These are phyloP conservation scores for Nesidiocoris tenuis DNA, from an alignment of 2,888 invertebrate genomes.

Conservation along the genomic window DNA sequence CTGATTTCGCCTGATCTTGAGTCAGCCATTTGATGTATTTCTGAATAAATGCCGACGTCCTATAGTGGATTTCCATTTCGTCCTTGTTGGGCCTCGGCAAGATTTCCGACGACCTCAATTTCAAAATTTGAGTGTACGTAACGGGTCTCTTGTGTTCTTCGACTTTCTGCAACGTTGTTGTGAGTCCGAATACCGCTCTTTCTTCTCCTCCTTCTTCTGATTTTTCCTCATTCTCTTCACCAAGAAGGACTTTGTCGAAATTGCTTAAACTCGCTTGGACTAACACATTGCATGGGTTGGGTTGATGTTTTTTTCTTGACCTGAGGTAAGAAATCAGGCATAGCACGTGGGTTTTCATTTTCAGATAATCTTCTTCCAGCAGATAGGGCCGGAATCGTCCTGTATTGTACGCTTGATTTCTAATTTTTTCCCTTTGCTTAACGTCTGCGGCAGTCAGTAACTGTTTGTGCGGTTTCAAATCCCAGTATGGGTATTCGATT, in stretches of 20 bases:
- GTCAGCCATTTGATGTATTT: slow-evolving; percentile 26
- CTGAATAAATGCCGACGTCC: slow-evolving; percentile 12
- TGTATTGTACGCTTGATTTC: slow-evolving; percentile 8
- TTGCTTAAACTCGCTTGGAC: too few relatives aligned
- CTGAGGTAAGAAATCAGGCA: neutral
- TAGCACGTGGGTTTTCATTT: slow-evolving; percentile 16
- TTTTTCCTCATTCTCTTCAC: neutral
- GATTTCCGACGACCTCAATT: slow-evolving; percentile 34
- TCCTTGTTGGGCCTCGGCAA: slow-evolving; percentile 35
- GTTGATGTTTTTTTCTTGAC: neutral
- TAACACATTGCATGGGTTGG: neutral
- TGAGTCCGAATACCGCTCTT: neutral
- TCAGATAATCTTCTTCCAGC: slow-evolving; percentile 1
- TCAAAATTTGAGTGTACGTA: slow-evolving; percentile 16
- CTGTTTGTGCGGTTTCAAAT: slow-evolving; percentile 12
- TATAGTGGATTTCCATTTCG: slow-evolving; percentile 33
- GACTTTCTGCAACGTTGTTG: neutral
- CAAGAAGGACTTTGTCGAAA: too few relatives aligned
- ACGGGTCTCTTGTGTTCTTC: slow-evolving; percentile 14
- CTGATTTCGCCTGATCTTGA: neutral
- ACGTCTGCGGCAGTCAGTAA: neutral
- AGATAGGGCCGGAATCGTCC: slow-evolving; percentile 20
- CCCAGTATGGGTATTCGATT: slow-evolving; percentile 10
- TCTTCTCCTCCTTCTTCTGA: neutral
- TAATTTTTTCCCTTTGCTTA: slow-evolving; percentile 1